phyloP scores from a whole-genome alignment of 1,140 invertebrate genomes.

The Drosophila lacertosa region DNA sequence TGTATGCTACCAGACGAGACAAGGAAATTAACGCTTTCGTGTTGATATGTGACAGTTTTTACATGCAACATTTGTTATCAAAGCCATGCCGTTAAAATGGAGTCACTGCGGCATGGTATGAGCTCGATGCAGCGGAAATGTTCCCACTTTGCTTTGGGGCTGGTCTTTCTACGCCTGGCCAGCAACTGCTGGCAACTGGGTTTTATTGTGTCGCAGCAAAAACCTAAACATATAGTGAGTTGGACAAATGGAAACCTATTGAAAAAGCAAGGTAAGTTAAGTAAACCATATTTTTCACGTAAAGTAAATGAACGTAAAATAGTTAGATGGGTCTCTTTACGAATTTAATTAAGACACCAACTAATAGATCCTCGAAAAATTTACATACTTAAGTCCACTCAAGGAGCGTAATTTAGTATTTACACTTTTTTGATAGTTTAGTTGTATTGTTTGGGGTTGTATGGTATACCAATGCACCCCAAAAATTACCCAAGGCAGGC shows the following conservation, averaged over 20 bases:
- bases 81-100: constrained; percentile 2
- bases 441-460: not conserved
- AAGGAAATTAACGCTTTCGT: constrained; percentile 51
- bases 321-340: no score
- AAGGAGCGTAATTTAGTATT: constrained; percentile 16
- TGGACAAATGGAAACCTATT: constrained; percentile 57
- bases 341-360: not conserved
- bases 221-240: constrained; percentile 51
- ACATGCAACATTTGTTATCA: constrained; percentile 58
- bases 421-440: constrained; percentile 6
- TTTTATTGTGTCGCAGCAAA: constrained; percentile 30
- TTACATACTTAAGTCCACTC: constrained; percentile 19
- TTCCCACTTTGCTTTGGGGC: constrained; percentile 6
- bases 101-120: constrained; percentile 19
- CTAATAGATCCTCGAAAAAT: constrained; percentile 13
- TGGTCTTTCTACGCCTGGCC: not conserved
- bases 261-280: no score
- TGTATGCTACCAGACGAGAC: constrained; percentile 16
- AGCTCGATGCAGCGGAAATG: constrained; percentile 62
- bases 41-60: constrained; percentile 51
- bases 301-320: no score
- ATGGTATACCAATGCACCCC: not conserved
- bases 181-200: not conserved
- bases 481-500: constrained; percentile 3
- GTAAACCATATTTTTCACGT: no score